Conservation (phyloP, 1,140 invertebrate genomes). For the Nasonia giraulti region DNA sequence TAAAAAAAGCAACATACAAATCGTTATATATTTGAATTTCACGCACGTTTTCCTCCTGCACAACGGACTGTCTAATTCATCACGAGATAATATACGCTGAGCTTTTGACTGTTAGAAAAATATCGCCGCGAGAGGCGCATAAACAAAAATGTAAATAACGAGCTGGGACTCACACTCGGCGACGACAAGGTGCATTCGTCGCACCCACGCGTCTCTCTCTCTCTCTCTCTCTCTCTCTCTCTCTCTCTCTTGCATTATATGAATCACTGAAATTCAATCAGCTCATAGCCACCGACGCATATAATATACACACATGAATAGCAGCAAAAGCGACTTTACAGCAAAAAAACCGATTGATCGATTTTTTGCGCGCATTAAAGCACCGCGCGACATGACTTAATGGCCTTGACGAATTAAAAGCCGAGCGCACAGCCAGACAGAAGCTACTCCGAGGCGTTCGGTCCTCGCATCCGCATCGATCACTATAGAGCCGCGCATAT, state of each 20-base stretch:
- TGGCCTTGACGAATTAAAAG: conserved; percentile 29
- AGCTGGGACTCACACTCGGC: no score
- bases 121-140: no score
- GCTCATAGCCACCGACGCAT: not conserved
- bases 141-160: no score
- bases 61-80: no score
- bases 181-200: not conserved
- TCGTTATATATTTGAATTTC: not conserved
- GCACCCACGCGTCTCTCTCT: not conserved
- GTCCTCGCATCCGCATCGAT: not conserved
- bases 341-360: not conserved
- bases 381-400: not conserved
- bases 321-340: not conserved
- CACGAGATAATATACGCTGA: no score
- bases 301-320: not conserved
- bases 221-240: no score
- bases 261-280: conserved; percentile 11
- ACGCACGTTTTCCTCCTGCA: not conserved
- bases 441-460: not conserved
- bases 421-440: not conserved
- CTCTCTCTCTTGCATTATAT: not conserved
- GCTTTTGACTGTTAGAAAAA: no score
- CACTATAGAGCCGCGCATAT: no score
- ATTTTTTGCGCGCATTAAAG: not conserved
- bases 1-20: not conserved